Base-by-base conservation (phyloP, 2,888 invertebrate genomes). In the Saturnia pavonia region DNA sequence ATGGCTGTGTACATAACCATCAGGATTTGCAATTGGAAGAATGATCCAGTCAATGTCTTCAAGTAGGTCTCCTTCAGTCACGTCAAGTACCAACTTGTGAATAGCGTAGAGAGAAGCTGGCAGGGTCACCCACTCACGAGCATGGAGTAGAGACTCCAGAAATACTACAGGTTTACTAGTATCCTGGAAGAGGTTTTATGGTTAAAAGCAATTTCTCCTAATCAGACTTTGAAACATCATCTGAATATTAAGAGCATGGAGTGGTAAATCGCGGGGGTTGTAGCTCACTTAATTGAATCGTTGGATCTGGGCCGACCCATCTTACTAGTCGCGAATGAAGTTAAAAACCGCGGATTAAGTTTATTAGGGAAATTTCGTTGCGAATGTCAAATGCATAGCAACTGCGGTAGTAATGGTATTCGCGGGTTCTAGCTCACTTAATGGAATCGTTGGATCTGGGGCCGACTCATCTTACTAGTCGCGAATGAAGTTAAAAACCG, bases 111-210 rank as follows among this genome's bases (percentile, higher is more conserved):
- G 86, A 0, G 95, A 95, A 0, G 94, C 94, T 4, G 95, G 94
- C 0, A 95, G 94, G 0, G 96, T 95, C 71, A 96, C 95, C 96
- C 96, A 96, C 83, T 96, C 96, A 11, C 96, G 94, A 4, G 95
- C 95, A 78, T 95, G 95, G 42, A 95, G 94, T 1, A 95, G 94
- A 8, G 93, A 95, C 74, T 96, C 94, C 67, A 95, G 83, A 75
- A 95, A 90, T 57, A 96, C 90, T 1, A 91, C 85, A 0, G 95
- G 95, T 74, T 95, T 95, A 54, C 74, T 84, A 14, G 65, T 57
- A 63, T 89, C 86, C 79, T 85, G 83, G 16, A 34, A 27, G 27
- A 68, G 27, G 9, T 1, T 57, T 14, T 14, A 22, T 57, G 2
- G 12, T 45, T 45, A 45, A 45, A 14, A 48, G 45, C 45, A 48